phyloP scores from a whole-genome alignment of 2,888 invertebrate genomes.

The Drosophila seclusa region DNA sequence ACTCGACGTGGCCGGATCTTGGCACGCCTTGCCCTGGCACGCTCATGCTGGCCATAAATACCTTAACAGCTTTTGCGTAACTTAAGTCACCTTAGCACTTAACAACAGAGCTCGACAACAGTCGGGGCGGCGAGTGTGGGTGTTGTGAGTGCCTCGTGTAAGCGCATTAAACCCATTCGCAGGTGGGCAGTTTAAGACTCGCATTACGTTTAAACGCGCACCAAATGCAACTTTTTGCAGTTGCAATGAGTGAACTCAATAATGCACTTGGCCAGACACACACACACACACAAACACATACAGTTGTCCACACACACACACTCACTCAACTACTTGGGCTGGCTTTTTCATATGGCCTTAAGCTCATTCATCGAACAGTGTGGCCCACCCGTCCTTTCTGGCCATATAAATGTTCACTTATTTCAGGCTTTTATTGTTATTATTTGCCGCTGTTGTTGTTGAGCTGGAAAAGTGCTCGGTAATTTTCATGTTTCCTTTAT shows the following conservation, averaged over 20 bases:
- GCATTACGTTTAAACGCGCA: constrained; percentile 65
- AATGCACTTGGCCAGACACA: constrained; percentile 66
- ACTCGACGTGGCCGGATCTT: constrained; percentile 34
- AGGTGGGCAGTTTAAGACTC: constrained; percentile 57
- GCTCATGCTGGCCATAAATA: constrained; percentile 67
- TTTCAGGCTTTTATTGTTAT: constrained; percentile 38
- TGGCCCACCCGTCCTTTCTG: constrained; percentile 46
- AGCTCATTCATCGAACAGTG: constrained; percentile 54
- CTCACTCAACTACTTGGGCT: constrained; percentile 17
- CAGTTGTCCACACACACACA: constrained; percentile 13
- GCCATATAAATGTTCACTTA: constrained; percentile 46
- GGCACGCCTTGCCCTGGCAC: constrained; percentile 39
- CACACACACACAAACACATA: constrained; percentile 16
- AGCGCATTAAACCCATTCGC: constrained; percentile 69
- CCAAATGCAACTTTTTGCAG: constrained; percentile 63
- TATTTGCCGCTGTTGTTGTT: constrained; percentile 30
- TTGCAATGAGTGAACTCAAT: constrained; percentile 72
- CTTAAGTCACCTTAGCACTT: constrained; percentile 75
- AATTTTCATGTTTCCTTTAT: constrained; percentile 31
- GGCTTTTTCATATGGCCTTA: constrained; percentile 42
- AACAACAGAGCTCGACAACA: constrained; percentile 38
- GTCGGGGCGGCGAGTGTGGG: not conserved
- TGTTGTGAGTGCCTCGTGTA: constrained; percentile 46
- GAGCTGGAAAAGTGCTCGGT: constrained; percentile 36
- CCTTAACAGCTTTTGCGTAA: constrained; percentile 75